Evolutionary conservation across 1,140 invertebrate genomes (phyloP).

Genomic region (Megalonaias nervosa): DNA sequence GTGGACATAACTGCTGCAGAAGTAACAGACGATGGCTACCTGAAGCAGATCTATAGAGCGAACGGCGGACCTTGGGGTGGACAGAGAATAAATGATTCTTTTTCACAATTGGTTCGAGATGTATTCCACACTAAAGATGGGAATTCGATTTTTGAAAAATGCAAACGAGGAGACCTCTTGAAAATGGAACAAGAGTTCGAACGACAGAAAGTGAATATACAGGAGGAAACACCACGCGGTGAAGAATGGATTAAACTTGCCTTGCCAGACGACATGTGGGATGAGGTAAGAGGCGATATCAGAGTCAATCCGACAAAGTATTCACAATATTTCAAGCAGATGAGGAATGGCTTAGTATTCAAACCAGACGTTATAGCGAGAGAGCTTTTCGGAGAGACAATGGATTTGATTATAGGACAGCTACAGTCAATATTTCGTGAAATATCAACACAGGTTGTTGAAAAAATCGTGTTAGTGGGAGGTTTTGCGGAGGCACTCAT

Average conservation of each 20-base stretch:
- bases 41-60: slow-evolving; percentile 5
- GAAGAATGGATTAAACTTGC: too few species aligned
- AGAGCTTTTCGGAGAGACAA: not conserved
- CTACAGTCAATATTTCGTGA: not conserved
- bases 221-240: not conserved
- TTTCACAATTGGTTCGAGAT: slow-evolving; percentile 13
- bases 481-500: slow-evolving; percentile 7
- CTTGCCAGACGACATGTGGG: too few species aligned
- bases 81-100: slow-evolving; percentile 24
- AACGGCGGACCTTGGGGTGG: slow-evolving; percentile 4
- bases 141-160: slow-evolving; percentile 1
- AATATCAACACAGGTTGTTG: not conserved
- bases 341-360: not conserved
- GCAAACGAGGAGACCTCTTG: slow-evolving; percentile 1
- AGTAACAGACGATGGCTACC: slow-evolving; percentile 5
- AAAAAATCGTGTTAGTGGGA: slow-evolving; percentile 7
- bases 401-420: slow-evolving; percentile 7
- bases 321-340: not conserved
- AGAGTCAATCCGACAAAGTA: not conserved
- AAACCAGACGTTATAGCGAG: not conserved
- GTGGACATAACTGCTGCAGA: slow-evolving; percentile 20
- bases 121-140: slow-evolving; percentile 6
- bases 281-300: not conserved
- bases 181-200: slow-evolving; percentile 27
- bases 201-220: slow-evolving; percentile 12